Conservation (phyloP, 2,888 invertebrate species). For the Leptothorax acervorum region DNA sequence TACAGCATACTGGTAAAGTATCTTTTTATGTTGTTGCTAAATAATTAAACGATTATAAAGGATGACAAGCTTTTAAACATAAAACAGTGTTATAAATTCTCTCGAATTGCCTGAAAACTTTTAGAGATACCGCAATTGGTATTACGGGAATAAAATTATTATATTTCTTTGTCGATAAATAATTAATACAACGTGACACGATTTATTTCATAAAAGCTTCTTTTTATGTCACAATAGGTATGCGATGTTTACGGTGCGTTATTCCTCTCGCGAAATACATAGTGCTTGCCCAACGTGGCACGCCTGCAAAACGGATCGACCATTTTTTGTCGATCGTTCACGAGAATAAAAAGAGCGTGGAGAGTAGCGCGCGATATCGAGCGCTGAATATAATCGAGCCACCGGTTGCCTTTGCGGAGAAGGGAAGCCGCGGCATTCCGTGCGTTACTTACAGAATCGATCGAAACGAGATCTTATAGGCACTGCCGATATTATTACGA, state of each 20-base stretch:
- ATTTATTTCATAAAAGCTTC: constrained; percentile 20
- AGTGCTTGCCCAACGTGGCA: constrained; percentile 12
- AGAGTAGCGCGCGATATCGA: constrained; percentile 46
- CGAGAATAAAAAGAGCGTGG: constrained; percentile 55
- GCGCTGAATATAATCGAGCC: constrained; percentile 63
- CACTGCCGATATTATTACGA: constrained; percentile 6
- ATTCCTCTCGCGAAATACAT: constrained; percentile 30
- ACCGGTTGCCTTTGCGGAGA: constrained; percentile 38
- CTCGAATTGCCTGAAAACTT: neutral
- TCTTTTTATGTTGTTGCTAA: constrained; percentile 12
- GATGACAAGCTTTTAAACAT: neutral
- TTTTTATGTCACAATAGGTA: constrained; percentile 21
- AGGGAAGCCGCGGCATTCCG: neutral
- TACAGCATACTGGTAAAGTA: neutral
- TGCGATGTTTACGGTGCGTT: constrained; percentile 34
- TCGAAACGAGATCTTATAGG: constrained; percentile 41
- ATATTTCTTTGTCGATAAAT: constrained; percentile 24
- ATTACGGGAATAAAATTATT: neutral
- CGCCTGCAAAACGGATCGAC: constrained; percentile 44
- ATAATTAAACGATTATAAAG: constrained; percentile 24
- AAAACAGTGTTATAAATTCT: neutral
- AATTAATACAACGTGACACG: constrained; percentile 24
- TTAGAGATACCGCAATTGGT: constrained; percentile 6
- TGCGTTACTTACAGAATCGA: constrained; percentile 42
- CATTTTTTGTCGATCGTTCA: constrained; percentile 40